Evolutionary conservation across 1,140 invertebrate genomes (phyloP).

Genomic region (Micrasema minimum): DNA sequence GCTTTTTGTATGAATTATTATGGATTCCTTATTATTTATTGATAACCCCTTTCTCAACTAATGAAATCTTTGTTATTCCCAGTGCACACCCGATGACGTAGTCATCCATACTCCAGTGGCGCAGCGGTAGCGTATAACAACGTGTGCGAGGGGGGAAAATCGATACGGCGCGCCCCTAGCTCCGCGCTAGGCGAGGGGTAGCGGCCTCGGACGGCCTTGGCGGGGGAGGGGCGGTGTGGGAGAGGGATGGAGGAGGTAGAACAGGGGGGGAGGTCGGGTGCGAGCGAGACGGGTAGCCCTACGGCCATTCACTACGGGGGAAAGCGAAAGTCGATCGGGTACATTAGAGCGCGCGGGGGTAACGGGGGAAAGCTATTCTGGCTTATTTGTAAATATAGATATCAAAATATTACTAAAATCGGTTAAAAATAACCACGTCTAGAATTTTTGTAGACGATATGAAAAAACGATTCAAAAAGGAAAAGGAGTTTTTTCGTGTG

Average conservation of each 20-base stretch:
- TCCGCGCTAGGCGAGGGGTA: not conserved
- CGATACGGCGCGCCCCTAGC: slow-evolving; percentile 18
- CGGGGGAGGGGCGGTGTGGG: not conserved
- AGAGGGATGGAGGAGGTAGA: not conserved
- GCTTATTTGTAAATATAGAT: slow-evolving; percentile 18
- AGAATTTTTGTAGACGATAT: no score
- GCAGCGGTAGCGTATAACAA: not conserved
- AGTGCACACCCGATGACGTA: slow-evolving; percentile 4
- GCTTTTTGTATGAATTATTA: no score
- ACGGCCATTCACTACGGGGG: slow-evolving; percentile 45
- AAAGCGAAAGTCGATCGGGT: slow-evolving; percentile 50
- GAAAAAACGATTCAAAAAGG: no score
- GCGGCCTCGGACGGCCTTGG: slow-evolving; percentile 13
- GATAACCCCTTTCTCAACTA: no score
- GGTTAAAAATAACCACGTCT: no score
- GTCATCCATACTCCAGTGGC: not conserved
- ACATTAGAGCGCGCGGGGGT: slow-evolving; percentile 7
- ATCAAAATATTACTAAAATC: slow-evolving; percentile 6
- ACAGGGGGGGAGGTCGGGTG: not conserved
- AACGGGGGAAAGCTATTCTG: not conserved
- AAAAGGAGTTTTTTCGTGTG: no score
- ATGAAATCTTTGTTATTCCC: not conserved
- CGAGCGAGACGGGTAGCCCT: slow-evolving; percentile 29
- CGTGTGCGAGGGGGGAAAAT: slow-evolving; percentile 13
- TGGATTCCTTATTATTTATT: no score